Conservation (phyloP, 2,888 invertebrate species). For the Frankliniella fusca region DNA sequence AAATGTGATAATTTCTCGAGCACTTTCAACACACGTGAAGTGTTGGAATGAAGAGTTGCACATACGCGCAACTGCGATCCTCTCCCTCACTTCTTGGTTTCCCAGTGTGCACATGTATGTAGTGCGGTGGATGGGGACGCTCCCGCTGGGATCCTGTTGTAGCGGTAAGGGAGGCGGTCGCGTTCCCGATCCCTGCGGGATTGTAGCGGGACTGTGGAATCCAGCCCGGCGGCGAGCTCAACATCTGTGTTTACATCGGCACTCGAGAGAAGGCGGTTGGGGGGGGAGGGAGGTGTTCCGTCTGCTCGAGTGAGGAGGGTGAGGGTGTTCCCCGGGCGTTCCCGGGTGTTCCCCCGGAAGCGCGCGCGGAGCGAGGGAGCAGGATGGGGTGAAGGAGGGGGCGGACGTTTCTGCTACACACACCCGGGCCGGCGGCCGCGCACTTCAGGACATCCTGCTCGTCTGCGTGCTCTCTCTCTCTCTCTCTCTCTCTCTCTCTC, state of each 20-base stretch:
- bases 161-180: not conserved
- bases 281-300: not conserved
- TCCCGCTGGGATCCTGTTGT: too few species aligned
- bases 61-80: too few species aligned
- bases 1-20: too few species aligned
- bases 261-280: not conserved
- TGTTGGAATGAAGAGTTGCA: too few species aligned
- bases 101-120: too few species aligned
- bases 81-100: too few species aligned
- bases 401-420: not conserved
- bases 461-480: too few species aligned
- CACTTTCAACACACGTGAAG: too few species aligned
- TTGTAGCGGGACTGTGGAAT: not conserved
- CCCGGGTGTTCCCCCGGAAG: slow-evolving; percentile 2
- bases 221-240: not conserved
- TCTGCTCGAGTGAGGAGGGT: not conserved
- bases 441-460: too few species aligned
- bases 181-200: not conserved
- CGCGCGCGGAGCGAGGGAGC: not conserved
- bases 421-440: too few species aligned
- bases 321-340: not conserved
- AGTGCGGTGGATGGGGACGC: too few species aligned
- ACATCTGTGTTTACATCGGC: slow-evolving; percentile 26
- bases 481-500: too few species aligned
- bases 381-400: not conserved